phyloP scores from a whole-genome alignment of 2,888 invertebrate species.

The Ferrisia virgata region DNA sequence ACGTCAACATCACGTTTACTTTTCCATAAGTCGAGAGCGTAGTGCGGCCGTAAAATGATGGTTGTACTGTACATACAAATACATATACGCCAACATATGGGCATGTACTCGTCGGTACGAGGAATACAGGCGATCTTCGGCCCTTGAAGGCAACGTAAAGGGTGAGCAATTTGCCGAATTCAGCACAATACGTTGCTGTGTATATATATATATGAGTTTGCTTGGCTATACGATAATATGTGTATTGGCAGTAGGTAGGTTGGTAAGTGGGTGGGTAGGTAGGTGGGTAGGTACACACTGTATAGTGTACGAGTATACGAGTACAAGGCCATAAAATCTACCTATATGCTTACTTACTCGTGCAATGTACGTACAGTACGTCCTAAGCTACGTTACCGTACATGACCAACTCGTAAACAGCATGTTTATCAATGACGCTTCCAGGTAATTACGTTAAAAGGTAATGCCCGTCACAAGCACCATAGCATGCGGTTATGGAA shows the following conservation, averaged over 20 bases:
- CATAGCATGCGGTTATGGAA: background rate
- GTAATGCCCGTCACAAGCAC: constrained; percentile 4
- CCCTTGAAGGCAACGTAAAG: background rate
- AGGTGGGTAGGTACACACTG: no score
- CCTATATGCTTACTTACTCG: no score
- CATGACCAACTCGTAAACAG: background rate
- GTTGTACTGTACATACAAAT: background rate
- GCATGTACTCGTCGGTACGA: background rate
- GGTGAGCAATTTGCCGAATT: background rate
- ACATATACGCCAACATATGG: no score
- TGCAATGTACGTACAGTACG: no score
- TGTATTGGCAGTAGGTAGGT: no score
- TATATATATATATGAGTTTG: no score
- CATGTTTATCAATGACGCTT: constrained; percentile 2
- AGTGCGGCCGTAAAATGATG: constrained; percentile 23
- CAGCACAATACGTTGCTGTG: background rate
- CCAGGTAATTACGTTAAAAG: constrained; percentile 21
- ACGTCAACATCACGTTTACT: constrained; percentile 37
- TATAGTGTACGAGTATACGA: background rate
- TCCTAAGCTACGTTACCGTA: no score
- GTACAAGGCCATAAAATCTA: constrained; percentile 12
- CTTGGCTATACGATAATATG: no score
- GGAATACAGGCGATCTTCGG: no score
- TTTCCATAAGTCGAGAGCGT: background rate
- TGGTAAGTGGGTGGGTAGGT: no score